phyloP scores from a whole-genome alignment of 2,113 vertebrate species.

The Pogonocichla stellata region DNA sequence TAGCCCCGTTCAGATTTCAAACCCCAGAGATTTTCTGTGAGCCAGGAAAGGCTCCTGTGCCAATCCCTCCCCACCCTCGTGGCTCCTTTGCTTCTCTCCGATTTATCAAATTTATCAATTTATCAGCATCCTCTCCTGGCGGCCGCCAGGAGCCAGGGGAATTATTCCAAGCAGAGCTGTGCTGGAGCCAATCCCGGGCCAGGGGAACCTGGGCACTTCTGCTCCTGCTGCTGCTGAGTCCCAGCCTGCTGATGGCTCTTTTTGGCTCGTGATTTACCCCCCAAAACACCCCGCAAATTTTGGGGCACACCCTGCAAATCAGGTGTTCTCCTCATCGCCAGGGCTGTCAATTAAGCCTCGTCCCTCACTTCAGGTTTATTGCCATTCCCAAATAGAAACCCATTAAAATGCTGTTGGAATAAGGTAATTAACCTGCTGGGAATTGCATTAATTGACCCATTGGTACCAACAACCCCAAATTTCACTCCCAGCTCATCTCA shows the following conservation, averaged over 20 bases:
- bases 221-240: constrained; percentile 4
- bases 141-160: constrained; percentile 30
- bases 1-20: not conserved
- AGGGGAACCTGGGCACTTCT: constrained; percentile 35
- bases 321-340: rapidly evolving
- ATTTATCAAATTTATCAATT: constrained; percentile 50
- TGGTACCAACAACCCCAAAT: not conserved
- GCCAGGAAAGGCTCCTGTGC: not conserved
- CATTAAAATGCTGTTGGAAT: not conserved
- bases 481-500: not conserved
- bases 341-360: rapidly evolving
- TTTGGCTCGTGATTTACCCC: not conserved
- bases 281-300: not conserved
- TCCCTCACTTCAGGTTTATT: not conserved
- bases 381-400: not conserved
- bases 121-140: constrained; percentile 20
- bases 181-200: not conserved
- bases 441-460: not conserved
- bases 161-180: constrained; percentile 20
- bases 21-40: rapidly evolving
- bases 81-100: constrained; percentile 32
- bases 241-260: not conserved
- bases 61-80: constrained; percentile 37
- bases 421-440: rapidly evolving
- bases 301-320: rapidly evolving